These are phyloP conservation scores for Tragulus kanchil DNA, from an alignment of 2,113 vertebrate species.

Conservation along the genomic window DNA sequence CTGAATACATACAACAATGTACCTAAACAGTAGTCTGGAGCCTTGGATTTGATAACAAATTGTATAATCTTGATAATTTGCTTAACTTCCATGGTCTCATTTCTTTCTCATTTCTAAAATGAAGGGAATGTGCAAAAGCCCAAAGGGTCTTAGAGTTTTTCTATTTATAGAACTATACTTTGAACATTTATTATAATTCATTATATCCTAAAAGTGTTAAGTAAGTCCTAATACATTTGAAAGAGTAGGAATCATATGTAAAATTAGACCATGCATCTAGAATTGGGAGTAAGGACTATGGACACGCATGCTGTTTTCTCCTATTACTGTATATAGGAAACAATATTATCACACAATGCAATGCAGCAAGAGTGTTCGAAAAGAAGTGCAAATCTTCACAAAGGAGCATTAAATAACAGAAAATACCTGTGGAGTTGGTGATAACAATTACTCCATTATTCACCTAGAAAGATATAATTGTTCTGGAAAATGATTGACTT, in stretches of 20 bases:
- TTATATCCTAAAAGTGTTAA: background rate
- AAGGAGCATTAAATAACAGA: background rate
- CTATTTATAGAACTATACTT: background rate
- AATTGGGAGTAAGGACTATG: too few relatives aligned
- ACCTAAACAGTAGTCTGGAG: background rate
- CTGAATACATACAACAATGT: background rate
- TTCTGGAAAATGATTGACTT: background rate
- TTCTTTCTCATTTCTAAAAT: background rate
- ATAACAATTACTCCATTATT: background rate
- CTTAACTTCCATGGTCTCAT: background rate
- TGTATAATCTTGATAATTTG: background rate
- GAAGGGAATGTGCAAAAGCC: background rate
- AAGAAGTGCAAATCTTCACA: background rate
- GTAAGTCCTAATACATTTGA: background rate
- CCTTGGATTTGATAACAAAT: background rate
- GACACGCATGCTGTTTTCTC: background rate
- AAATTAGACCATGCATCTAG: background rate
- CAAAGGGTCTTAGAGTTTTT: background rate
- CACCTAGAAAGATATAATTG: background rate
- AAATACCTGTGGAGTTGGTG: background rate
- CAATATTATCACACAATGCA: too few relatives aligned
- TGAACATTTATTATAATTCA: background rate
- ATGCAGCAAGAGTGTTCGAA: background rate
- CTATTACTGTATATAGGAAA: background rate
- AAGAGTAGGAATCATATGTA: background rate